Conservation (phyloP, 2,888 invertebrate genomes). For the Emmelina monodactyla region DNA sequence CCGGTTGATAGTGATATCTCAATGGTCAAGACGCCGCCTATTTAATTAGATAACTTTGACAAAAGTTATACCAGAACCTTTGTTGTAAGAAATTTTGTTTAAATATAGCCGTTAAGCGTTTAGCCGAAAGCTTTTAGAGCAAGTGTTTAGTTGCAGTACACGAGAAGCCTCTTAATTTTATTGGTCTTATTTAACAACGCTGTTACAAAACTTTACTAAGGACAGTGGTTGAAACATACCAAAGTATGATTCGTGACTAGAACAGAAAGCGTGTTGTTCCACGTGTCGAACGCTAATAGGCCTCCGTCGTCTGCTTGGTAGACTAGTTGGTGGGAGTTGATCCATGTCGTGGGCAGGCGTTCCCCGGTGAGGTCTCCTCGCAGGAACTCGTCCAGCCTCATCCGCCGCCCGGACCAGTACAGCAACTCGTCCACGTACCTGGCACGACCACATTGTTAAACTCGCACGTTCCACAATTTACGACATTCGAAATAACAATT, state of each 20-base stretch:
- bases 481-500: neutral
- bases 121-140: slow-evolving; percentile 19
- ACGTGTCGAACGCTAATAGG: slow-evolving; percentile 79
- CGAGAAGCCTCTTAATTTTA: neutral
- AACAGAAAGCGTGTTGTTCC: slow-evolving; percentile 78
- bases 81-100: slow-evolving; percentile 11
- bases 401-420: slow-evolving; percentile 87
- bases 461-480: neutral
- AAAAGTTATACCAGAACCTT: neutral
- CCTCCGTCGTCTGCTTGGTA: slow-evolving; percentile 89
- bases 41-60: slow-evolving; percentile 11
- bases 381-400: slow-evolving; percentile 85
- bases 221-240: slow-evolving; percentile 66
- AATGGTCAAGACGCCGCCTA: slow-evolving; percentile 10
- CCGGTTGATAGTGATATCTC: slow-evolving; percentile 13
- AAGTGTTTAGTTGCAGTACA: slow-evolving; percentile 19
- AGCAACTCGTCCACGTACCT: slow-evolving; percentile 88
- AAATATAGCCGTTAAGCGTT: slow-evolving; percentile 20
- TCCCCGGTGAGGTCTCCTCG: slow-evolving; percentile 78
- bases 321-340: slow-evolving; percentile 82
- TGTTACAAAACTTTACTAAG: neutral
- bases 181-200: neutral
- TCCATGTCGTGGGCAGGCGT: slow-evolving; percentile 82
- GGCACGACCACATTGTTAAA: slow-evolving; percentile 7
- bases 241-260: slow-evolving; percentile 88